Base-by-base conservation (phyloP, 2,113 vertebrate species). In the Oreochromis aureus region DNA sequence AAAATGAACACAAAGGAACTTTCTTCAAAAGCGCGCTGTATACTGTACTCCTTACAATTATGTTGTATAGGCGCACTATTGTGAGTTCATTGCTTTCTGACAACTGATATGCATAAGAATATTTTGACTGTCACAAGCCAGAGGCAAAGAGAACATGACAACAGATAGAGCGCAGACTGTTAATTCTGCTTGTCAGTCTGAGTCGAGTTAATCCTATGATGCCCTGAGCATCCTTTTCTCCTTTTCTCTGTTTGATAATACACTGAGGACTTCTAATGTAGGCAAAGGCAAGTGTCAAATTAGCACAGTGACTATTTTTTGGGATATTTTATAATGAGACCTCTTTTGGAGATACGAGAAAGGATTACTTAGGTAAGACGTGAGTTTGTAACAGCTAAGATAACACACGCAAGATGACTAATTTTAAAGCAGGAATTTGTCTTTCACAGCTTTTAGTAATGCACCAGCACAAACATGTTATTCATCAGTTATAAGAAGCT, bases 41-140 rank as follows among this genome's bases (percentile, higher is more conserved):
- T 84, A 61, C 61, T 80, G 46, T 15, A 53, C 46, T 69, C 44
- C 46, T 30, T 58, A 71, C 82, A 69, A 81, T 86, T 61, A 88
- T 80, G 41, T 53, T 86, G 88, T 79, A 92, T 83, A 86, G 83
- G 82, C 24, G 78, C 71, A 91, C 69, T 78, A 56, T 44, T 80
- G 86, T 63, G 69, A 88, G 73, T 90, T 16, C 24, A 24, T 58
- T 27, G 34, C 88, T 84, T 27, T 81, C 86, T 87, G 91, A 76
- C 46, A 93, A 73, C 80, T 30, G 89, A 93, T 87, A 92, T 56
- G 82, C 44, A 86, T 82, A 87, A 89, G 79, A 69, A 81, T 81
- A 92, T 90, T 81, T 79, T 82, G 84, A 91, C 87, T 89, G 87
- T 85, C 89, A 84, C 71, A 66, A 86, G 53, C 66, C 32, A 13